Base-by-base conservation (phyloP, 1,140 invertebrate species). In the Euwallacea fornicatus region DNA sequence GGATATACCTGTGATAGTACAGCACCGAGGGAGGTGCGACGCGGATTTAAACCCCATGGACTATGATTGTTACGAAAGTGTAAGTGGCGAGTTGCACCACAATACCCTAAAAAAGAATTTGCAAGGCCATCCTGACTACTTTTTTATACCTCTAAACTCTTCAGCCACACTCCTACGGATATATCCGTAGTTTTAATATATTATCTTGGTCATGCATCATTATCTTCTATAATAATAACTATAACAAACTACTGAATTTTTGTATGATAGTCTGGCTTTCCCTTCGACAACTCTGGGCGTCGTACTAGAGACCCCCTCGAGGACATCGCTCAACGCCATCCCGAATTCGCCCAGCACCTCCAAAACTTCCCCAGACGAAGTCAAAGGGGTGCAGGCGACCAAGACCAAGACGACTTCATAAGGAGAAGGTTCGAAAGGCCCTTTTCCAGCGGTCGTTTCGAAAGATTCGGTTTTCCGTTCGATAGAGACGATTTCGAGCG, bases 331-430 rank as follows among this genome's bases (percentile, higher is more conserved):
- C 76, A 84, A 11, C 80, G 86, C 2, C 86, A 88, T 77, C 87
- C 87, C n/a, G 86, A 88, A 71, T 84, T 88, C 42, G 86, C 87
- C 0, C 85, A 87, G 59, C 86, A 87, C 63, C 72, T 88, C 3
- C 83, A 79, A 47, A 81, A 83, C 50, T 82, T 82, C 53, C 81
- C 83, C 0, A 83, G 83, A 46, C 77, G 78, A 46, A 71, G 75
- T 77, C 79, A 42, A 80, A 78, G 78, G 76, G 42, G 66, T 11
- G 16, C 78, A 76, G 58, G 70, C 33, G 15, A 42, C 16, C 47
- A 70, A 33, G 58, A 74, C 43, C 64, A 75, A 16, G 65, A 76
- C 66, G 69, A 74, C 15, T 78, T 82, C 80, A 59, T 71, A 42
- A 78, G 80, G 0, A 78, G 80, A 0, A 80, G 81, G 13, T 77